A percentile compares a stretch with the other conserved stretches of the same genome.
Conservation (phyloP, 2,888 invertebrate genomes). For the Crematogaster levior region DNA sequence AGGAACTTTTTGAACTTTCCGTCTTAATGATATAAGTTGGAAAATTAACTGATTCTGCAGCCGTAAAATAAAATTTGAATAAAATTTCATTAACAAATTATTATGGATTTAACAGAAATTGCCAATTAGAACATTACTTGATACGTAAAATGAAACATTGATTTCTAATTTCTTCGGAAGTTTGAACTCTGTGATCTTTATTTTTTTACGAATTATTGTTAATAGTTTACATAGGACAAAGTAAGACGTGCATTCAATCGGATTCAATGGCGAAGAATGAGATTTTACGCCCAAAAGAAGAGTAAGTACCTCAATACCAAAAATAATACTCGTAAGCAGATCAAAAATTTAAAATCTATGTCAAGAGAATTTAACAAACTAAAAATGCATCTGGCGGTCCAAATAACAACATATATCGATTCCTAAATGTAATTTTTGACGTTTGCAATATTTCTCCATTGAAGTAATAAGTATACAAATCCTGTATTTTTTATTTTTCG, state of each 20-base stretch:
- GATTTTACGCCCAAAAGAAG: background rate
- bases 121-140: background rate
- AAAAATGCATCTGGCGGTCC: background rate
- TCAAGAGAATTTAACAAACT: background rate
- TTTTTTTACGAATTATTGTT: background rate
- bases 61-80: constrained; percentile 8
- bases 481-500: background rate
- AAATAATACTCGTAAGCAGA: constrained; percentile 12
- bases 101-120: background rate
- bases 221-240: background rate
- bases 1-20: constrained; percentile 24
- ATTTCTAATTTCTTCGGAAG: background rate
- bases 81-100: constrained; percentile 25
- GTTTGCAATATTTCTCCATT: background rate
- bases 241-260: background rate
- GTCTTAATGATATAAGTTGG: constrained; percentile 15
- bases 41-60: background rate
- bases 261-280: constrained; percentile 3
- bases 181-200: constrained; percentile 3
- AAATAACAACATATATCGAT: background rate
- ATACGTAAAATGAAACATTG: constrained; percentile 1
- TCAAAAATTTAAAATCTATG: background rate
- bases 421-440: background rate
- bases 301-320: constrained; percentile 23
- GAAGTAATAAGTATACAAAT: background rate